A percentile compares a stretch with the other conserved stretches of the same genome.
These are phyloP conservation scores for Mus caroli DNA, from an alignment of 2,797 vertebrate genomes.

Conservation along the genomic window DNA sequence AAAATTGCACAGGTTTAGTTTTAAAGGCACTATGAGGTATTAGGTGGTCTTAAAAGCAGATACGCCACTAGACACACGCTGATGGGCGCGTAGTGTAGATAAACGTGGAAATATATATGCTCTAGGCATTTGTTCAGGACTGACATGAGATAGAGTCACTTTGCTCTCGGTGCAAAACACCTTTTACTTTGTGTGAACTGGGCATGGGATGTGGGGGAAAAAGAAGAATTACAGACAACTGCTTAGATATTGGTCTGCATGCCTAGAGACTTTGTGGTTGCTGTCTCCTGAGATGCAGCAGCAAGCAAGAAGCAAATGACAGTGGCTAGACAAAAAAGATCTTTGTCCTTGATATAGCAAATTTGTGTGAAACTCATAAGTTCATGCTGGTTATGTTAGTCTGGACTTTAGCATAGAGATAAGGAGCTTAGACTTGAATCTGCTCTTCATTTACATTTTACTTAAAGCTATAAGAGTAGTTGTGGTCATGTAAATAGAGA, in stretches of 20 bases:
- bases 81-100: neutral
- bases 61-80: neutral
- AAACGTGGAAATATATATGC: neutral
- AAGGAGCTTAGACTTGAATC: neutral
- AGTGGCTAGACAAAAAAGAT: fast-evolving
- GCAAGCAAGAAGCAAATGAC: neutral
- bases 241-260: neutral
- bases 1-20: conserved; percentile 21
- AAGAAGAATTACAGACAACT: neutral
- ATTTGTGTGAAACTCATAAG: neutral
- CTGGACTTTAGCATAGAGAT: neutral
- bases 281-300: neutral
- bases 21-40: neutral
- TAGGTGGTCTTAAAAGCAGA: neutral
- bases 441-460: neutral
- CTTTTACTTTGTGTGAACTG: neutral
- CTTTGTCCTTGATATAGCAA: neutral
- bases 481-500: neutral
- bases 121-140: neutral
- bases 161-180: neutral
- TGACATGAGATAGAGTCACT: neutral
- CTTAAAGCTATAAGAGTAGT: neutral
- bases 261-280: neutral
- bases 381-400: neutral
- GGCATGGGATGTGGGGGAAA: neutral